Conservation (phyloP, 2,888 invertebrate species). For the Lasioglossum leucozonium region DNA sequence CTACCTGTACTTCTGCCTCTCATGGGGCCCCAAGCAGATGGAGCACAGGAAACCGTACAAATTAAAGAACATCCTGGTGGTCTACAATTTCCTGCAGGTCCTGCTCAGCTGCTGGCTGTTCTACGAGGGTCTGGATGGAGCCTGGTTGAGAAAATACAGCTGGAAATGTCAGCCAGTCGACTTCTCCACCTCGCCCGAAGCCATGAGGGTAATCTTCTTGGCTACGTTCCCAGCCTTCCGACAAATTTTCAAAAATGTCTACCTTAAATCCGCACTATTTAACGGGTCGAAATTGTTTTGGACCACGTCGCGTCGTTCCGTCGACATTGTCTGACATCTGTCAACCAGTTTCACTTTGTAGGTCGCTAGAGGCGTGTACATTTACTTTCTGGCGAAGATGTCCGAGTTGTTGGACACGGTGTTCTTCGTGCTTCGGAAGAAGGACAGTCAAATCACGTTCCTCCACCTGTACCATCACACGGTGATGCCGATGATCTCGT, state of each 20-base stretch:
- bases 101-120: slow-evolving; percentile 93
- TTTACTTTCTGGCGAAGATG: slow-evolving; percentile 95
- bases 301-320: background rate
- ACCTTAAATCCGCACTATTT: background rate
- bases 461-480: slow-evolving; percentile 97
- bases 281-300: background rate
- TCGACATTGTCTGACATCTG: background rate
- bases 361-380: slow-evolving; percentile 91
- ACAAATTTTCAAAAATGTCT: background rate
- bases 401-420: slow-evolving; percentile 96
- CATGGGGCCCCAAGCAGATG: slow-evolving; percentile 95
- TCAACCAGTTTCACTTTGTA: slow-evolving; percentile 73
- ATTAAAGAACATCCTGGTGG: slow-evolving; percentile 90
- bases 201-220: slow-evolving; percentile 88
- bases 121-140: slow-evolving; percentile 90
- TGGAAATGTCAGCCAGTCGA: slow-evolving; percentile 97
- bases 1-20: slow-evolving; percentile 90
- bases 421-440: slow-evolving; percentile 97
- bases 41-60: slow-evolving; percentile 93
- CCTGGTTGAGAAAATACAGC: slow-evolving; percentile 93
- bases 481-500: slow-evolving; percentile 96
- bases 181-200: slow-evolving; percentile 90
- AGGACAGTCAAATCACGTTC: slow-evolving; percentile 94
- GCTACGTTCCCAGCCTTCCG: background rate
- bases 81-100: slow-evolving; percentile 96